Evolutionary conservation across 1,140 invertebrate species (phyloP).

Genomic region (Elymnias hypermnestra): DNA sequence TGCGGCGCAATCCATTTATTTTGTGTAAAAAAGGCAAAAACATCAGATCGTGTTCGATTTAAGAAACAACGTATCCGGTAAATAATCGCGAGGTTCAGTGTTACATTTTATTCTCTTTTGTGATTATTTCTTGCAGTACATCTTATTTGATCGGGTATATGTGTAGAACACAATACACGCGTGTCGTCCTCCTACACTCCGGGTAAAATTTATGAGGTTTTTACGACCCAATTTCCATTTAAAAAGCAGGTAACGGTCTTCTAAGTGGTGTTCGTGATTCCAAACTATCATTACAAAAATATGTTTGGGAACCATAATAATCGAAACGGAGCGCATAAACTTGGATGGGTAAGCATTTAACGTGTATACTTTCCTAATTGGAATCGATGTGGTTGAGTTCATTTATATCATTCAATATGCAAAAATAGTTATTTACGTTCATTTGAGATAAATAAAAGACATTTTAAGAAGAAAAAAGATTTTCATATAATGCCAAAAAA

Average conservation of each 20-base stretch:
- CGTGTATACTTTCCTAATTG: not conserved
- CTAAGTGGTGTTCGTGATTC: slow-evolving; percentile 35
- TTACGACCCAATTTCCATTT: slow-evolving; percentile 57
- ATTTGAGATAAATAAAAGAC: not conserved
- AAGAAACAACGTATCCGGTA: slow-evolving; percentile 4
- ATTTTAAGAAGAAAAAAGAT: too few species aligned
- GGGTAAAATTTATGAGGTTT: slow-evolving; percentile 43
- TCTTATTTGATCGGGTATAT: slow-evolving; percentile 8
- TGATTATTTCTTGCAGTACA: slow-evolving; percentile 12
- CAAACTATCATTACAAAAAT: slow-evolving; percentile 20
- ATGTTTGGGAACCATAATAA: slow-evolving; percentile 12
- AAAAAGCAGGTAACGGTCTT: slow-evolving; percentile 47
- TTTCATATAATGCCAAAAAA: too few species aligned
- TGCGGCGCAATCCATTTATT: slow-evolving; percentile 3
- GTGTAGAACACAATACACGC: slow-evolving; percentile 8
- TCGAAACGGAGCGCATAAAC: slow-evolving; percentile 14
- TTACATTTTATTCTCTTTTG: slow-evolving; percentile 1
- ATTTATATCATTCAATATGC: not conserved
- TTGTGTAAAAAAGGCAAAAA: slow-evolving; percentile 7
- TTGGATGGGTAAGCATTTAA: slow-evolving; percentile 8
- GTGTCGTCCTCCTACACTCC: slow-evolving; percentile 24
- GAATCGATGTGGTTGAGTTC: too few species aligned
- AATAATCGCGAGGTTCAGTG: not conserved
- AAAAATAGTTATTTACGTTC: not conserved
- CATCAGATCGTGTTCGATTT: slow-evolving; percentile 8